phyloP scores from a whole-genome alignment of 2,888 invertebrate species.

The Geotrupes spiniger region DNA sequence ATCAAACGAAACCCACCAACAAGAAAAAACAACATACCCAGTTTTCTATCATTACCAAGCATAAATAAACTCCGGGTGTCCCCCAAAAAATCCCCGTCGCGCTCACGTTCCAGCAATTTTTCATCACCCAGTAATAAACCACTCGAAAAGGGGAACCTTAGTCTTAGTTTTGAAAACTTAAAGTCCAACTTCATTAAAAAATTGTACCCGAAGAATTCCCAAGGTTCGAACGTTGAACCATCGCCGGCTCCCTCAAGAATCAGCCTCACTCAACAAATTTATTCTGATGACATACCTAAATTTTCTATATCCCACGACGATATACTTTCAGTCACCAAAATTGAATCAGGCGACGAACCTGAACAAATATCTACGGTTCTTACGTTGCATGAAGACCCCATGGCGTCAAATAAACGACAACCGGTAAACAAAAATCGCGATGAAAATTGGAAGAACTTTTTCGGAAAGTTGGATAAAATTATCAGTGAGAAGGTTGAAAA shows the following conservation, averaged over 20 bases:
- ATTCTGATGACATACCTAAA: slow-evolving; percentile 8
- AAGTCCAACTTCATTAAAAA: slow-evolving; percentile 1
- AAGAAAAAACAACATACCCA: too few species aligned
- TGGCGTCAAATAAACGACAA: too few species aligned
- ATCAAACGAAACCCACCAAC: too few species aligned
- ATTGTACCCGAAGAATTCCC: slow-evolving; percentile 1
- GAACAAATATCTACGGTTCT: slow-evolving; percentile 7
- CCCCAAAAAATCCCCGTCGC: too few species aligned
- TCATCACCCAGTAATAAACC: too few species aligned
- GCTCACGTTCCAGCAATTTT: too few species aligned
- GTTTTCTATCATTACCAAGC: too few species aligned
- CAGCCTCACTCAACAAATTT: slow-evolving; percentile 17
- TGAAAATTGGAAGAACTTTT: slow-evolving; percentile 54
- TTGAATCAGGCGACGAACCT: neutral
- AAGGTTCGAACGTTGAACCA: neutral
- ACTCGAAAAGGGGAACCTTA: too few species aligned
- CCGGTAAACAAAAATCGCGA: too few species aligned
- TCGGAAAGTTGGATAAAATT: slow-evolving; percentile 52
- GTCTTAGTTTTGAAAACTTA: slow-evolving; percentile 8
- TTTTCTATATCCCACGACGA: neutral
- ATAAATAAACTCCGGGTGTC: too few species aligned
- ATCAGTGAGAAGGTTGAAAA: slow-evolving; percentile 51
- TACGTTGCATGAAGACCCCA: too few species aligned
- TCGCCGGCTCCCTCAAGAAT: neutral
- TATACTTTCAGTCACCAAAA: neutral